These are phyloP conservation scores for Hesperia comma DNA, from an alignment of 2,888 invertebrate genomes.

Conservation along the genomic window DNA sequence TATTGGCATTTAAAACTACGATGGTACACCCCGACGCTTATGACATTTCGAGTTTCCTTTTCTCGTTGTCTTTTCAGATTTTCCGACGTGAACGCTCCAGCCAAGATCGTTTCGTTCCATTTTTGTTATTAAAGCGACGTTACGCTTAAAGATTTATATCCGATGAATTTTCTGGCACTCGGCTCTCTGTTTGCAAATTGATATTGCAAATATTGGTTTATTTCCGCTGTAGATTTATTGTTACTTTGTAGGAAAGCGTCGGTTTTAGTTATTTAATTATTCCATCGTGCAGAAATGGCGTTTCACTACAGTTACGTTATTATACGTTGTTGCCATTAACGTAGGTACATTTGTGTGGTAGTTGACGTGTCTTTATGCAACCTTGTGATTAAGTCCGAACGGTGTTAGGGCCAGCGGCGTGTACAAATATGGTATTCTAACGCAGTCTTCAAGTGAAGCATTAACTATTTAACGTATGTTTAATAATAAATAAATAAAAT, in stretches of 20 bases:
- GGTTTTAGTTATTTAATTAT: slow-evolving; percentile 13
- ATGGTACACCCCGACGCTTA: slow-evolving; percentile 31
- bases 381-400: too few species aligned
- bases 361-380: too few species aligned
- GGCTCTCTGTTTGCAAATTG: slow-evolving; percentile 33
- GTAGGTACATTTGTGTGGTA: too few species aligned
- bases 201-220: slow-evolving; percentile 37
- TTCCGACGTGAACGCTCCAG: slow-evolving; percentile 30
- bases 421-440: too few species aligned
- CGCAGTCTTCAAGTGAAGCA: too few species aligned
- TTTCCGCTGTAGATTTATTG: slow-evolving; percentile 25
- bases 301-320: neutral
- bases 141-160: slow-evolving; percentile 33
- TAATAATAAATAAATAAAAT: too few species aligned
- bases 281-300: neutral
- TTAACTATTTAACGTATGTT: too few species aligned
- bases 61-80: slow-evolving; percentile 34
- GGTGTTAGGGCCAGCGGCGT: too few species aligned
- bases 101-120: slow-evolving; percentile 31
- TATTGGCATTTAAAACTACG: slow-evolving; percentile 62
- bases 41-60: slow-evolving; percentile 29
- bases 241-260: slow-evolving; percentile 6
- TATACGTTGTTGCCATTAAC: neutral
- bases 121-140: slow-evolving; percentile 35
- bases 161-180: slow-evolving; percentile 36